Evolutionary conservation across 1,140 invertebrate genomes (phyloP).

Genomic region (Bombus balteatus): DNA sequence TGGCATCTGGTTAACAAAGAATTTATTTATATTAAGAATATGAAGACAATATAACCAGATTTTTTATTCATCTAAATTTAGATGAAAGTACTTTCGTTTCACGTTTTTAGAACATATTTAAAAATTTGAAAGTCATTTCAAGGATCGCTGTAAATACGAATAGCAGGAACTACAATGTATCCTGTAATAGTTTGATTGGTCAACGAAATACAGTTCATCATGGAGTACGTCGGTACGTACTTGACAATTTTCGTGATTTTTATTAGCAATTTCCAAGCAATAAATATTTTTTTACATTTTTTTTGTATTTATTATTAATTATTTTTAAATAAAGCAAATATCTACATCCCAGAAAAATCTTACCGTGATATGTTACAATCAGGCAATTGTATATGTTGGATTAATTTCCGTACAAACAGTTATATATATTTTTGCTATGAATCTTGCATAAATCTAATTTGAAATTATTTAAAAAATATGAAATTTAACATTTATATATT

Average conservation of each 20-base stretch:
- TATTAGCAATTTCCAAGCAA: slow-evolving; percentile 37
- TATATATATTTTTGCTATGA: slow-evolving; percentile 1
- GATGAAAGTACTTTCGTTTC: background rate
- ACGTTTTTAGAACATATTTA: slow-evolving; percentile 34
- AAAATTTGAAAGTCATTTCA: slow-evolving; percentile 68
- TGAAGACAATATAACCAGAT: background rate
- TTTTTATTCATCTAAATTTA: background rate
- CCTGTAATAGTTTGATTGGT: slow-evolving; percentile 64
- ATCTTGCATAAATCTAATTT: slow-evolving; percentile 10
- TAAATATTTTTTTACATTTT: slow-evolving; percentile 5
- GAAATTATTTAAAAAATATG: background rate
- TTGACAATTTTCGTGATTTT: slow-evolving; percentile 57
- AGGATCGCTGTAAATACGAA: slow-evolving; percentile 38
- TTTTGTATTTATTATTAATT: background rate
- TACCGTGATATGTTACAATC: background rate
- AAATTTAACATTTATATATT: background rate
- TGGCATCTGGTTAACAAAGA: background rate
- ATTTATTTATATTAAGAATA: background rate
- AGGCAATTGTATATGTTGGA: slow-evolving; percentile 38
- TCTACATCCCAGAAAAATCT: background rate
- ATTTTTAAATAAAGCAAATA: background rate
- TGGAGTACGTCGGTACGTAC: slow-evolving; percentile 75
- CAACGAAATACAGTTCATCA: slow-evolving; percentile 68
- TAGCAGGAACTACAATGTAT: slow-evolving; percentile 44
- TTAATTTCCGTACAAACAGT: slow-evolving; percentile 55